Base-by-base conservation (phyloP, 2,888 invertebrate genomes). In the Chymomyza fuscimana region DNA sequence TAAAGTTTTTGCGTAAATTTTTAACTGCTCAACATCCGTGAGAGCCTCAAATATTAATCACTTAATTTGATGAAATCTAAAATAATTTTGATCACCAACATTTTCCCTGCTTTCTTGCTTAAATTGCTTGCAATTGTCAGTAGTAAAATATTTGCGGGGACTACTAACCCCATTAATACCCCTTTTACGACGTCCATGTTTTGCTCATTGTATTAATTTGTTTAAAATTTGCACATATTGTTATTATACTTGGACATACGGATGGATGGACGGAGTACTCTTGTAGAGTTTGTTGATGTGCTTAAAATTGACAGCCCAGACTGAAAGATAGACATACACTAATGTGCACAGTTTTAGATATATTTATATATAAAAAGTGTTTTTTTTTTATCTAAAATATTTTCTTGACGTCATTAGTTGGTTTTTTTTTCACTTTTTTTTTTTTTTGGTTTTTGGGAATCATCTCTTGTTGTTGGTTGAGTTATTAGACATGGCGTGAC, bases 391-490 rank as follows among this genome's bases (percentile, higher is more conserved):
- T 46, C 40, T 32, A 9, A 32, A 7, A 32, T 32, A 32, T 32
- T 46, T 46, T 69, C 65, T 73, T 84, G 85, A 82, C 85, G 81
- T 81, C 85, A 84, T 72, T 67, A 60, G 16, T 69, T 67, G 12
- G 15, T n/a, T 51, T 51, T 15, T 51, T 51, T 5, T 51, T 51
- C 15, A 16, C 16, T 25, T 25, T 25, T 25, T 22, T 22, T 22
- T 22, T 22, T 22, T 54, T 19, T 1, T 22, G 7, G 51, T 16
- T 51, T 15, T n/a, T 46, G 3, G 40, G 12, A 12, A 12, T 46
- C 40, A 12, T 46, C 40, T 46, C 40, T 46, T 12, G 40, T 46
- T 46, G 40, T 46, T 46, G 40, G 40, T 2, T 46, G 12, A 46
- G 40, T 46, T 46, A 46, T 46, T 46, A 2, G 40, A 46, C 40